Percentiles rank a stretch among this genome's conserved stretches.
These are phyloP conservation scores for Beaufortia kweichowensis DNA, from an alignment of 2,113 vertebrate genomes.

Conservation along the genomic window DNA sequence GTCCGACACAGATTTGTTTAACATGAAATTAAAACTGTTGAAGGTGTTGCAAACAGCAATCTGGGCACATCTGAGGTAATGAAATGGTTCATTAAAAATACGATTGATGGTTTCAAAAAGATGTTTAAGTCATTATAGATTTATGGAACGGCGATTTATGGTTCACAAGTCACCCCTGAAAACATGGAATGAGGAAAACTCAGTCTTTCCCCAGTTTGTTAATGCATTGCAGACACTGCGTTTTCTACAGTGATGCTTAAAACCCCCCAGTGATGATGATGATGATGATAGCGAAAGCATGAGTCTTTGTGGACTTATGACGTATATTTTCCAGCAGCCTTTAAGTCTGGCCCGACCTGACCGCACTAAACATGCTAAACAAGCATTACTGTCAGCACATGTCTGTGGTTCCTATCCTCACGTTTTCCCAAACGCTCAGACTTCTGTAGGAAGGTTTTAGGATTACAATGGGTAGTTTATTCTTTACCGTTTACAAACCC, in stretches of 20 bases:
- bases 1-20: too few relatives aligned
- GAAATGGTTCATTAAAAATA: neutral
- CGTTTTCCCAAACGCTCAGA: constrained; percentile 2
- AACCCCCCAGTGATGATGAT: constrained; percentile 53
- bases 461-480: constrained; percentile 34
- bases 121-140: constrained; percentile 50
- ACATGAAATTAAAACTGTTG: too few relatives aligned
- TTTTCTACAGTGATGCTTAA: constrained; percentile 64
- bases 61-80: neutral
- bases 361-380: constrained; percentile 35
- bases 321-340: constrained; percentile 69
- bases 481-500: constrained; percentile 3
- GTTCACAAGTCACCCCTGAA: constrained; percentile 55
- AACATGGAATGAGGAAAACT: constrained; percentile 50
- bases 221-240: constrained; percentile 64
- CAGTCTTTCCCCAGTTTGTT: constrained; percentile 62
- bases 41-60: neutral
- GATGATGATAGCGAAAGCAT: constrained; percentile 59
- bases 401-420: neutral
- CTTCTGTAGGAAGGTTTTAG: constrained; percentile 35
- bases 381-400: constrained; percentile 31
- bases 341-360: constrained; percentile 17
- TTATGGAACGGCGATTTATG: constrained; percentile 61
- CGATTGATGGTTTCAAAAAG: constrained; percentile 41
- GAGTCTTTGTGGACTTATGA: constrained; percentile 52